Conservation (phyloP, 1,140 invertebrate genomes). For the Drosophila quadrilineata region DNA sequence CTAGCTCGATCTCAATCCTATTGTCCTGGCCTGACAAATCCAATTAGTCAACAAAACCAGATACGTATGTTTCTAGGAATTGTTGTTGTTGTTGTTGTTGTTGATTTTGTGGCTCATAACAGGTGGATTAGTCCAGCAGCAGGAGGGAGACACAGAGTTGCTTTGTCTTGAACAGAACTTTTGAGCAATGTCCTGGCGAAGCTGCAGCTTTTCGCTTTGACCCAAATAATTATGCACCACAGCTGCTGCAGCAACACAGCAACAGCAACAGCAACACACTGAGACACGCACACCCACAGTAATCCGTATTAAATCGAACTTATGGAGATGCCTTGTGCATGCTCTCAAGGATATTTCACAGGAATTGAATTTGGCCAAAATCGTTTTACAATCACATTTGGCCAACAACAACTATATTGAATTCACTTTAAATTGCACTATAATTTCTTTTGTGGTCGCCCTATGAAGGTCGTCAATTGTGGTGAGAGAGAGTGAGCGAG, state of each 20-base stretch:
- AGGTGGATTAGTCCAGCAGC: constrained; percentile 57
- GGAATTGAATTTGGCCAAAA: no score
- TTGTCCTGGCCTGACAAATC: constrained; percentile 1
- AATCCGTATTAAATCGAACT: no score
- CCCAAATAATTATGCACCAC: constrained; percentile 66
- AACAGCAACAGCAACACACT: constrained; percentile 24
- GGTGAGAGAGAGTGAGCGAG: no score
- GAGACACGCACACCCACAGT: constrained; percentile 19
- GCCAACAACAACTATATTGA: no score
- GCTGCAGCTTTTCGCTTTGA: constrained; percentile 55
- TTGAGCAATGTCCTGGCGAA: constrained; percentile 28
- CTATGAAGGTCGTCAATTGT: no score
- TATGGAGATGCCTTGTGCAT: constrained; percentile 45
- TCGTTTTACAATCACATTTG: no score
- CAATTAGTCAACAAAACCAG: constrained; percentile 23
- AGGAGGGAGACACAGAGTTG: no score
- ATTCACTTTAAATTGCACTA: constrained; percentile 1
- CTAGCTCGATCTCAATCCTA: not conserved
- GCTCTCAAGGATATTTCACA: constrained; percentile 31
- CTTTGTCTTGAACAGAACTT: constrained; percentile 36
- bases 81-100: constrained; percentile 9
- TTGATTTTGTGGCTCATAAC: constrained; percentile 43
- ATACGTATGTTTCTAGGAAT: not conserved
- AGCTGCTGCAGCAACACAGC: constrained; percentile 32
- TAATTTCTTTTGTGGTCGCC: no score